Evolutionary conservation across 2,888 invertebrate genomes (phyloP).

Genomic region (Rotaria macrura): DNA sequence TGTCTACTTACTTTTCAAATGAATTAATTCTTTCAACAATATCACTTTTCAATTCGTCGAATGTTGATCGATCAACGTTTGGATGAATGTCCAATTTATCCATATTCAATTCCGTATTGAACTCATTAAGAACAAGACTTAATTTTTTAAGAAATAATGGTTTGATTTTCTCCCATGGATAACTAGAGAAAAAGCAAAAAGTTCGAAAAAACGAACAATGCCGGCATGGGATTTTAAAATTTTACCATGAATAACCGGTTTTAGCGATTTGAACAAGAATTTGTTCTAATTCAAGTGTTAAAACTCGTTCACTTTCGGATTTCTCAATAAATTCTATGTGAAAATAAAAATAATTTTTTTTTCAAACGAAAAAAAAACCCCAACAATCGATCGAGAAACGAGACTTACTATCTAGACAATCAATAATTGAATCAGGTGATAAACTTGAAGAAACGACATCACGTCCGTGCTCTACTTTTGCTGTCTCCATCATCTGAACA

Average conservation of each 20-base stretch:
- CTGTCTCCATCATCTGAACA: background rate
- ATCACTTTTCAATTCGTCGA: constrained; percentile 64
- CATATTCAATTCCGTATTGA: constrained; percentile 64
- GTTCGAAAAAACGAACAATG: background rate
- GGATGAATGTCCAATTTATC: constrained; percentile 71
- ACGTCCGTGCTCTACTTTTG: constrained; percentile 15
- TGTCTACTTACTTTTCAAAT: constrained; percentile 44
- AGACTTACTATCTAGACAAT: constrained; percentile 22
- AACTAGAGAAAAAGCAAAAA: constrained; percentile 46
- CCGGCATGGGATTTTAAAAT: too few species aligned
- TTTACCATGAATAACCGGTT: background rate
- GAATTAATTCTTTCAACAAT: constrained; percentile 43
- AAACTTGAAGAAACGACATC: background rate
- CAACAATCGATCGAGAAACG: too few species aligned
- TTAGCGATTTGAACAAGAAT: background rate
- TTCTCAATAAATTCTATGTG: background rate
- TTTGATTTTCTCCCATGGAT: constrained; percentile 78
- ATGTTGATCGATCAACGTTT: constrained; percentile 79
- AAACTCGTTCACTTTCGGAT: background rate
- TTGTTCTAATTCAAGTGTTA: background rate
- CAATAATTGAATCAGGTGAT: constrained; percentile 18
- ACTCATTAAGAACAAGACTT: constrained; percentile 71
- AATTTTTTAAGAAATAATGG: constrained; percentile 76
- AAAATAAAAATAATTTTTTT: background rate
- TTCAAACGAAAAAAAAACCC: too few species aligned